Conservation (phyloP, 2,888 invertebrate genomes). For the Drosophila ezoana region DNA sequence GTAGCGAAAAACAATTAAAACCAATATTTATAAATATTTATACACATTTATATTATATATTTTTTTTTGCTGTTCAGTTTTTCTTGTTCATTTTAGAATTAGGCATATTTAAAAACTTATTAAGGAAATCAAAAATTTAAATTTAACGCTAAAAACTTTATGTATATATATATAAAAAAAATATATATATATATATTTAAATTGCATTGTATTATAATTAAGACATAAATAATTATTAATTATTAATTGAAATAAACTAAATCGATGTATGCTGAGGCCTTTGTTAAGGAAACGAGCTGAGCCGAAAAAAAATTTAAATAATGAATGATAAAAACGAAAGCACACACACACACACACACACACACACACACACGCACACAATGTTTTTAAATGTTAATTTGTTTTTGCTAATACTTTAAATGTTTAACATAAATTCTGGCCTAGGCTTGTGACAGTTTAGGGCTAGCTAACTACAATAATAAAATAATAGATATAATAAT, state of each 20-base stretch:
- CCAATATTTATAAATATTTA: conserved; percentile 64
- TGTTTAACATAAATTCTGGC: conserved; percentile 59
- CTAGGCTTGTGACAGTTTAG: conserved; percentile 61
- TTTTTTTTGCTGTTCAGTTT: conserved; percentile 29
- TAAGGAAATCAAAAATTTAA: conserved; percentile 73
- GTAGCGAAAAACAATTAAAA: conserved; percentile 62
- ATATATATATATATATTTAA: conserved; percentile 19
- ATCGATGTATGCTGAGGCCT: conserved; percentile 35
- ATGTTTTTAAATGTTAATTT: conserved; percentile 39
- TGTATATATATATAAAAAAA: conserved; percentile 41
- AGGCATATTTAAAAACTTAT: conserved; percentile 59
- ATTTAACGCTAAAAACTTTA: conserved; percentile 41
- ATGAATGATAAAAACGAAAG: conserved; percentile 9
- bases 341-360: conserved; percentile 10
- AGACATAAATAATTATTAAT: conserved; percentile 56
- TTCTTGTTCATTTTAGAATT: conserved; percentile 52
- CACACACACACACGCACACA: conserved; percentile 2
- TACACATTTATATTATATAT: conserved; percentile 67
- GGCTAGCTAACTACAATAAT: conserved; percentile 43
- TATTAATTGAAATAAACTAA: conserved; percentile 33
- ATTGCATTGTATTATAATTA: conserved; percentile 38
- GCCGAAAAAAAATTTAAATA: conserved; percentile 25
- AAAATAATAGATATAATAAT: conserved; percentile 25
- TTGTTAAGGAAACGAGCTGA: conserved; percentile 49
- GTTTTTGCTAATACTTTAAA: conserved; percentile 65